Percentiles rank a stretch among this genome's conserved stretches.
Evolutionary conservation across 1,140 invertebrate species (phyloP).

Genomic region (Tachypleus tridentatus): DNA sequence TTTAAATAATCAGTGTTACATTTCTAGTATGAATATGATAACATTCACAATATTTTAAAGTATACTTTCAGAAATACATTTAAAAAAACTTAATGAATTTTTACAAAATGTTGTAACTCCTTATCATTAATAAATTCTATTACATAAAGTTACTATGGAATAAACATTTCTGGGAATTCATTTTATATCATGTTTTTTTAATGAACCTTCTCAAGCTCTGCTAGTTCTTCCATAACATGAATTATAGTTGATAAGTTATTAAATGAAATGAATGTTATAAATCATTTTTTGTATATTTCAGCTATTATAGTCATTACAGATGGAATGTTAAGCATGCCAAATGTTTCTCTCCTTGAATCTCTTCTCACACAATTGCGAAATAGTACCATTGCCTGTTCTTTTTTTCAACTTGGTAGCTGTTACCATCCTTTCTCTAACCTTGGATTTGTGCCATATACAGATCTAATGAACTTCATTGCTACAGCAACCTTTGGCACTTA

Average conservation of each 20-base stretch:
- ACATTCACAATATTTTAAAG: no score
- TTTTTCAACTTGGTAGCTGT: conserved; percentile 57
- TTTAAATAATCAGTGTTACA: no score
- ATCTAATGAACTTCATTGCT: conserved; percentile 65
- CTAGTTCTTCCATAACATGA: no score
- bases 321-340: conserved; percentile 63
- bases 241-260: conserved; percentile 1
- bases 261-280: neutral
- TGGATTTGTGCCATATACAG: conserved; percentile 55
- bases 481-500: conserved; percentile 64
- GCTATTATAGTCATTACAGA: conserved; percentile 69
- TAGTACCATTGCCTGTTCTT: conserved; percentile 63
- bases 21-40: no score
- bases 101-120: no score
- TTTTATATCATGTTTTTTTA: no score
- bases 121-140: no score
- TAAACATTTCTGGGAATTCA: no score
- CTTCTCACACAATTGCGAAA: conserved; percentile 59
- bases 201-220: no score
- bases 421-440: conserved; percentile 53
- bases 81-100: no score
- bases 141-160: no score
- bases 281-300: conserved; percentile 34
- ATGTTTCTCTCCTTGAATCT: conserved; percentile 56
- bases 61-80: no score